A percentile compares a stretch with the other conserved stretches of the same genome.
phyloP scores from a whole-genome alignment of 2,888 invertebrate genomes.

The Abrostola tripartita region DNA sequence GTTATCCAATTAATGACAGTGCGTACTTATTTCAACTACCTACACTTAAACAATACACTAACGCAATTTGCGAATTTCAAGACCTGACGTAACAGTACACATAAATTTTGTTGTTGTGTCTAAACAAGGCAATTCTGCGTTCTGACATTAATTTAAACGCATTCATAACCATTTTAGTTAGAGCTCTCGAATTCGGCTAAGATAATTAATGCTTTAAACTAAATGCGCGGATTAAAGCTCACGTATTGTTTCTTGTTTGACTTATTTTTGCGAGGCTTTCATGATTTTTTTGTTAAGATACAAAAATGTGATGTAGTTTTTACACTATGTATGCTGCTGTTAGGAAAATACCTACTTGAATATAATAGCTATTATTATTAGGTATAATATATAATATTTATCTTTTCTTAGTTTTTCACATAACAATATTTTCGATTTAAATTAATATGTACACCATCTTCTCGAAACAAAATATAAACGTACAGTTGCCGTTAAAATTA shows the following conservation, averaged over 20 bases:
- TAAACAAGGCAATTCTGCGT: slow-evolving; percentile 73
- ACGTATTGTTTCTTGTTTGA: slow-evolving; percentile 14
- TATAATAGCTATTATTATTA: no score
- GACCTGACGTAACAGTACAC: slow-evolving; percentile 40
- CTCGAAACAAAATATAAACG: background rate
- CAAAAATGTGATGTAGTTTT: no score
- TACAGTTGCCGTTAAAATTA: background rate
- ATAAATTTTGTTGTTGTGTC: slow-evolving; percentile 62
- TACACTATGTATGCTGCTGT: no score
- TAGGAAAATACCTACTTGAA: no score
- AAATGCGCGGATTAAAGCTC: slow-evolving; percentile 26
- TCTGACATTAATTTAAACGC: slow-evolving; percentile 72
- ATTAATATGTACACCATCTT: no score
- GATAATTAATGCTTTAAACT: slow-evolving; percentile 47
- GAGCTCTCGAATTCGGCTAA: slow-evolving; percentile 52
- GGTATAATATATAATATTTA: no score
- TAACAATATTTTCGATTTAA: no score
- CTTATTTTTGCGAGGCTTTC: background rate
- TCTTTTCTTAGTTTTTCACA: no score
- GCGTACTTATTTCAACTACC: slow-evolving; percentile 17
- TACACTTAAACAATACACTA: slow-evolving; percentile 24
- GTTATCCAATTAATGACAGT: background rate
- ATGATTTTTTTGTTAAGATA: slow-evolving; percentile 11
- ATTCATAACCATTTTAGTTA: slow-evolving; percentile 57
- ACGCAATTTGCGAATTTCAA: slow-evolving; percentile 47